Percentiles rank a stretch among this genome's conserved stretches.
Evolutionary conservation across 2,113 vertebrate genomes (phyloP).

Genomic region (Menidia beryllina): DNA sequence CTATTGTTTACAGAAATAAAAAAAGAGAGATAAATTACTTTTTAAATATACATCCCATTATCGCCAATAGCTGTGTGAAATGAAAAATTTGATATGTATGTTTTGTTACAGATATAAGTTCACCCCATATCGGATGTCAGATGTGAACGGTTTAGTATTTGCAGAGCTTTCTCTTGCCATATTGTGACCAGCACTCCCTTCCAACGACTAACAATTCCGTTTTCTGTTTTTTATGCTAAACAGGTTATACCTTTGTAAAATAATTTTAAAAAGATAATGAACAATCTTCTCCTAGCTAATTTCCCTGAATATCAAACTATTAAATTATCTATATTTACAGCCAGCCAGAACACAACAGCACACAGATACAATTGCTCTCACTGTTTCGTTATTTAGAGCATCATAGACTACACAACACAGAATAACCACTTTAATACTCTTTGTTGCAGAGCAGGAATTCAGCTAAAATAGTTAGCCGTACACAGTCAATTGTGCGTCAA

Average conservation of each 20-base stretch:
- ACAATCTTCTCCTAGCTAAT: too few relatives aligned
- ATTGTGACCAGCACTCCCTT: neutral
- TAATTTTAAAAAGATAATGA: too few relatives aligned
- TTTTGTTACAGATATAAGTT: neutral
- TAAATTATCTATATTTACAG: too few relatives aligned
- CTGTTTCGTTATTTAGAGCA: conserved; percentile 52
- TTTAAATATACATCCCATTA: neutral
- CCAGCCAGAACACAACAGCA: too few relatives aligned
- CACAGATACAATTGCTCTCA: too few relatives aligned
- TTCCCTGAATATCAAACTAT: too few relatives aligned
- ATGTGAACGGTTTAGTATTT: neutral
- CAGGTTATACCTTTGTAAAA: too few relatives aligned
- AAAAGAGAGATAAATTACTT: too few relatives aligned
- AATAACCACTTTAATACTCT: conserved; percentile 42
- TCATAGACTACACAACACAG: conserved; percentile 46
- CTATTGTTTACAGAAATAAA: neutral
- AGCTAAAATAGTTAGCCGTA: conserved; percentile 15
- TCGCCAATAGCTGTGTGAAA: conserved; percentile 11
- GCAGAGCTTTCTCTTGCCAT: neutral
- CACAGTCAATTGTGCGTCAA: conserved; percentile 56
- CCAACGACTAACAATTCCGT: neutral
- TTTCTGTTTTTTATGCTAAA: too few relatives aligned
- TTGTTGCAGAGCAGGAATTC: conserved; percentile 14
- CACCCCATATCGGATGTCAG: neutral
- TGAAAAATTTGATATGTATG: neutral